Evolutionary conservation across 2,797 vertebrate genomes (phyloP).

Genomic region (Rallus crepitans): DNA sequence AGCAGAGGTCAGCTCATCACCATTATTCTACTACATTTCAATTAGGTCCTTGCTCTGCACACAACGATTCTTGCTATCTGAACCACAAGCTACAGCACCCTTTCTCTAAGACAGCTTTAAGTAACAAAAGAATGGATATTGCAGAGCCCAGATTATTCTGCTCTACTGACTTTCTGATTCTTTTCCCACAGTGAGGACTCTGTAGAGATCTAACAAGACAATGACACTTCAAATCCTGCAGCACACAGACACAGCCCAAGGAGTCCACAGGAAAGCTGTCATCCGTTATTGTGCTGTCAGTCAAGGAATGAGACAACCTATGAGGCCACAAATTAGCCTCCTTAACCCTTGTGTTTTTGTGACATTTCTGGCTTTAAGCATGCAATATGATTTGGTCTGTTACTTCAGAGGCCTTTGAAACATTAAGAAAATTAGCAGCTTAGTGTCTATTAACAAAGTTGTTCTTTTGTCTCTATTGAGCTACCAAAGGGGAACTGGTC

Average conservation of each 20-base stretch:
- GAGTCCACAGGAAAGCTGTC: constrained; percentile 81
- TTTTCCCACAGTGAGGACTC: constrained; percentile 84
- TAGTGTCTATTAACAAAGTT: constrained; percentile 22
- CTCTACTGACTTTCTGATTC: constrained; percentile 79
- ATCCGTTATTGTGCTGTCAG: constrained; percentile 77
- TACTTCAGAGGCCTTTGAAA: neutral
- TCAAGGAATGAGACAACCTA: constrained; percentile 64
- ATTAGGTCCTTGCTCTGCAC: constrained; percentile 29
- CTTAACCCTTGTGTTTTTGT: constrained; percentile 40
- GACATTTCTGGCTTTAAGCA: constrained; percentile 40
- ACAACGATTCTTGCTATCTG: neutral
- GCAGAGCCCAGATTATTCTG: constrained; percentile 84
- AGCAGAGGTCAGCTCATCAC: neutral
- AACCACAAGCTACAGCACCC: constrained; percentile 43
- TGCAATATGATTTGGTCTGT: neutral
- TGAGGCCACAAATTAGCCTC: constrained; percentile 75
- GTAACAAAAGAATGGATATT: constrained; percentile 77
- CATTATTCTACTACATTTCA: constrained; percentile 22
- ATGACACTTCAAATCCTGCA: constrained; percentile 65
- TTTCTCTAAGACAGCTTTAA: constrained; percentile 49
- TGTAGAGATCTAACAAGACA: constrained; percentile 54
- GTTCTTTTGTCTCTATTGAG: constrained; percentile 2
- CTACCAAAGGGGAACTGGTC: neutral
- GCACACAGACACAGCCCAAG: constrained; percentile 73
- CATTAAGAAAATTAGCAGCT: constrained; percentile 34